Evolutionary conservation across 2,888 invertebrate genomes (phyloP), one percentile per base, ranked within the genome.

Genomic region (Elegia similella): DNA sequence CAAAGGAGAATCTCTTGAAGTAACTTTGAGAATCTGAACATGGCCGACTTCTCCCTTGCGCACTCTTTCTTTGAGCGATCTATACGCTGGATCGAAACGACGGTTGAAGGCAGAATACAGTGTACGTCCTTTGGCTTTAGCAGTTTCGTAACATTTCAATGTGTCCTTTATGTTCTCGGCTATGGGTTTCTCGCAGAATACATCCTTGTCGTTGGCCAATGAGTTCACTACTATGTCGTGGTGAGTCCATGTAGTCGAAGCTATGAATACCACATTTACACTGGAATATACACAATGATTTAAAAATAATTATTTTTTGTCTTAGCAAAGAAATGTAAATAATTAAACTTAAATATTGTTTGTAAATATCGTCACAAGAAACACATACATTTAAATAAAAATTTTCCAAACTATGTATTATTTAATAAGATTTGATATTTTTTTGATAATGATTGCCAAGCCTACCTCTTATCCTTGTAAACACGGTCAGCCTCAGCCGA

Each of bases 141-240:
- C 94, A 0, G 88, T 80, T 46, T 93, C 91, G 70, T 93, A 95
- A 66, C 94, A 94, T 57, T 84, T 90, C 61, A 82, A 83, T 0
- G 93, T 92, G 7, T 92, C 88, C 29, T 87, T 82, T 2, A 88
- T 81, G 59, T 88, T 86, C 66, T 93, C 92, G 0, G 94, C 93
- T 8, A 95, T 92, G 0, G 95, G 95, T 69, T 95, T 95, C 76
- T 95, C 95, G 67, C 94, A 94, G 74, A 94, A 95, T 0, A 95
- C 94, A 16, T 93, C 92, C 71, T 95, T 95, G 61, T 92, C 88
- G 56, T 88, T 83, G 8, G 86, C 80, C 43, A 94, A 78, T 1
- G 93, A 88, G 59, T 85, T 86, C 0, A 84, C 84, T 0, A 94
- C 92, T 15, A 94, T 92, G 6, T 77, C 81, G 66, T 93, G 93